A percentile compares a stretch with the other conserved stretches of the same genome.
phyloP scores from a whole-genome alignment of 2,797 vertebrate genomes.

The Cryptoprocta ferox region DNA sequence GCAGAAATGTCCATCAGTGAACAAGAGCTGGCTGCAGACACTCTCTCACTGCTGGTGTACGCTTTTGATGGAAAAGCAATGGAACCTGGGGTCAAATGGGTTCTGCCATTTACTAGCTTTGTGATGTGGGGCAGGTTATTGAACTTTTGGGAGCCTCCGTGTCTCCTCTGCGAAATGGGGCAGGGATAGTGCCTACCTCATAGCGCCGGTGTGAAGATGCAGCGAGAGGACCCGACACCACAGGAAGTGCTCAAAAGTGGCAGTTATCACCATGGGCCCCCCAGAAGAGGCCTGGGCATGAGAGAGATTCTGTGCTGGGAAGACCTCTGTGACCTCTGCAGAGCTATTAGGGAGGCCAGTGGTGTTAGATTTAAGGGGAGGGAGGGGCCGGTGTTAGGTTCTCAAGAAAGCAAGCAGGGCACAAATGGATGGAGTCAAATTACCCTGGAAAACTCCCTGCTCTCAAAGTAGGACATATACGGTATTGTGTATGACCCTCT shows the following conservation, averaged over 20 bases:
- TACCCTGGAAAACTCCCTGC: neutral
- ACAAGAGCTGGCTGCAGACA: no score
- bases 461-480: neutral
- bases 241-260: neutral
- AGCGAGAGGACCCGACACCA: fast-evolving
- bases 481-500: neutral
- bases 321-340: neutral
- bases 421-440: neutral
- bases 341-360: neutral
- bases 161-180: neutral
- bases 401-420: neutral
- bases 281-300: neutral
- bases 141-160: neutral
- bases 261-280: fast-evolving
- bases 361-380: neutral
- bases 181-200: neutral
- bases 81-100: no score
- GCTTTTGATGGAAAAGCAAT: neutral
- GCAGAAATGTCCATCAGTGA: neutral
- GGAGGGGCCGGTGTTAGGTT: neutral
- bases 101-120: fast-evolving
- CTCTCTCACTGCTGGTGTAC: no score
- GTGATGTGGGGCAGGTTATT: neutral
- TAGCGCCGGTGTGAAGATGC: fast-evolving
- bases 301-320: neutral